Evolutionary conservation across 92 coral and sea anemone species (phyloP), one percentile per base, ranked within the genome.

Genomic region (Parazoanthus swiftii): DNA sequence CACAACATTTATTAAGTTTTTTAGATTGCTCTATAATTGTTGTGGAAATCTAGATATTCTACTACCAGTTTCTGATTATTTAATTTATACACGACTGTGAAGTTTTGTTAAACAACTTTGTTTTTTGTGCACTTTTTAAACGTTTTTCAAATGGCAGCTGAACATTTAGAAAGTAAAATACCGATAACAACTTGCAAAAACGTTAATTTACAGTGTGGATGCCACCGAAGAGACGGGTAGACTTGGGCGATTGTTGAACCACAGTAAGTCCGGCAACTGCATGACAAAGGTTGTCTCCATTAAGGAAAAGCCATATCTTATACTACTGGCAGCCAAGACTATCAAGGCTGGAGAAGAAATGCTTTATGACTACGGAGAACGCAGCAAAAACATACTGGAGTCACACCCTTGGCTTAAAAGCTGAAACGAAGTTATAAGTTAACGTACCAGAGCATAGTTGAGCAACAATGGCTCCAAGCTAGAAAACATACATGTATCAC

Each of bases 181-280:
- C 6, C 11, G 11, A 48, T 7, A 5, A 48, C 6, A 48, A 6
- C 51, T 73, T 14, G n/a, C 35, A 59, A 44, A 14, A 29, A 29
- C 18, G 10, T 80, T 51, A 0, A 66, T 78, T 43, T 81, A 18
- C 89, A 97, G 99, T 91, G 94, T 97, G 79, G 99, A 97, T 92
- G 99, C 98, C 13, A 97, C 99, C 1, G 90, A 91, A 39, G 99
- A 97, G 79, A 93, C 95, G 54, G 98, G 93, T 25, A 91, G 98
- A 72, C 91, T 95, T 44, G 99, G 99, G 18, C 79, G 99, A 81
- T 89, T 97, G n/a, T 90, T 97, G 74, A 97, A 97, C 83, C 99
- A 97, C 94, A 97, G 99, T 80, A 92, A 88, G 86, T 50, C 92
- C 58, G 99, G 98, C 21, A 97, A 97, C 92, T 97, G 99, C 85